Evolutionary conservation across 2,888 invertebrate species (phyloP).

Genomic region (Acanthopleura granulata): DNA sequence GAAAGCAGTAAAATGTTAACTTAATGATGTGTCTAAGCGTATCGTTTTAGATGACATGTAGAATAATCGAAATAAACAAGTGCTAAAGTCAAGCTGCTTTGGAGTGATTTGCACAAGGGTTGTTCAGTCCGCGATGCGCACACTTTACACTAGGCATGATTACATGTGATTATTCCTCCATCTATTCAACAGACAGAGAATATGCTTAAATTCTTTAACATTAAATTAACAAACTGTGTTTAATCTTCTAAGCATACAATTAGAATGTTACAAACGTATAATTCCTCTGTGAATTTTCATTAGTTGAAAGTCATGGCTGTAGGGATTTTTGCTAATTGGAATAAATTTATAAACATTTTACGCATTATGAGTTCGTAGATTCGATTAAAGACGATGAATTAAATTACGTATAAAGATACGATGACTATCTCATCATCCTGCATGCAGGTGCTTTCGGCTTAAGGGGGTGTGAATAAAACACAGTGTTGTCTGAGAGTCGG

Average conservation of each 20-base stretch:
- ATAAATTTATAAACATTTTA: not conserved
- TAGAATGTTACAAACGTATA: not conserved
- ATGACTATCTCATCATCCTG: too few relatives aligned
- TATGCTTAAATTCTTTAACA: not conserved
- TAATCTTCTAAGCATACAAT: not conserved
- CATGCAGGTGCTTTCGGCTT: too few relatives aligned
- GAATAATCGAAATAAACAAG: too few relatives aligned
- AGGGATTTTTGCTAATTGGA: not conserved
- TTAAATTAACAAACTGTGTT: constrained; percentile 1
- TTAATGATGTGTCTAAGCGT: too few relatives aligned
- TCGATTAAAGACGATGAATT: constrained; percentile 5
- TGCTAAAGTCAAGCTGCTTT: too few relatives aligned
- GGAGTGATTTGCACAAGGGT: too few relatives aligned
- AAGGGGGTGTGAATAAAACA: too few relatives aligned
- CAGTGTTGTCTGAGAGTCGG: too few relatives aligned
- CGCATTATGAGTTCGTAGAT: not conserved
- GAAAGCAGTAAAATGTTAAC: too few relatives aligned
- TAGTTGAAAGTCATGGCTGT: not conserved
- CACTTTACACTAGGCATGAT: too few relatives aligned
- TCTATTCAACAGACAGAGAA: not conserved
- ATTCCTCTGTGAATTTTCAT: not conserved
- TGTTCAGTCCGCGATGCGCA: too few relatives aligned
- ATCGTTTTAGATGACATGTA: too few relatives aligned
- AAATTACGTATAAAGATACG: constrained; percentile 3
- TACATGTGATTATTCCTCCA: not conserved